phyloP scores from a whole-genome alignment of 2,888 invertebrate species.

The Tigriopus californicus region DNA sequence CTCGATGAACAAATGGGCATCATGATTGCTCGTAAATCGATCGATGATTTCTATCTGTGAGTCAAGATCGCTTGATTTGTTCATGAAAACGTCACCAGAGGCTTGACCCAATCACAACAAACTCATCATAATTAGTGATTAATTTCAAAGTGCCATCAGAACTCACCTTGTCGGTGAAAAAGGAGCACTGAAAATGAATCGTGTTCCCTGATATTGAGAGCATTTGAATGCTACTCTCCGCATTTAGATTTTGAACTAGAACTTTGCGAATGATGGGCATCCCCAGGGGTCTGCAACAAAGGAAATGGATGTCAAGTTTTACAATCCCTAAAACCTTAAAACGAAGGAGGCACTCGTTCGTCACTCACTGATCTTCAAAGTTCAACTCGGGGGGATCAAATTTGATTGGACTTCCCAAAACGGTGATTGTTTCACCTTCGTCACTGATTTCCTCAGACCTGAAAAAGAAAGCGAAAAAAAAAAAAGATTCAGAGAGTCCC shows the following conservation, averaged over 20 bases:
- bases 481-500: background rate
- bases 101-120: too few species aligned
- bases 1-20: too few species aligned
- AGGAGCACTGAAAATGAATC: slow-evolving; percentile 88
- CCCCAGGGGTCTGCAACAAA: slow-evolving; percentile 52
- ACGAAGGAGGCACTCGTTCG: slow-evolving; percentile 1
- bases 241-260: slow-evolving; percentile 65
- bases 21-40: too few species aligned
- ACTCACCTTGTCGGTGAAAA: slow-evolving; percentile 79
- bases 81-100: too few species aligned
- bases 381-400: slow-evolving; percentile 48
- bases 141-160: too few species aligned
- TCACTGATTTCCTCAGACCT: slow-evolving; percentile 18
- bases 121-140: too few species aligned
- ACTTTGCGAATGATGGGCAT: slow-evolving; percentile 68
- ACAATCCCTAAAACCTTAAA: slow-evolving; percentile 5
- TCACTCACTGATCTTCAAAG: slow-evolving; percentile 45
- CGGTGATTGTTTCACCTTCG: slow-evolving; percentile 22
- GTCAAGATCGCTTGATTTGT: too few species aligned
- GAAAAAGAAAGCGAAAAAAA: slow-evolving; percentile 1
- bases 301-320: background rate
- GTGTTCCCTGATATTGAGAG: slow-evolving; percentile 85
- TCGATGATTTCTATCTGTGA: too few species aligned
- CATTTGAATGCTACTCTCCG: slow-evolving; percentile 68
- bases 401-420: slow-evolving; percentile 26